Evolutionary conservation across 2,888 invertebrate genomes (phyloP).

Genomic region (Eupithecia dodoneata): DNA sequence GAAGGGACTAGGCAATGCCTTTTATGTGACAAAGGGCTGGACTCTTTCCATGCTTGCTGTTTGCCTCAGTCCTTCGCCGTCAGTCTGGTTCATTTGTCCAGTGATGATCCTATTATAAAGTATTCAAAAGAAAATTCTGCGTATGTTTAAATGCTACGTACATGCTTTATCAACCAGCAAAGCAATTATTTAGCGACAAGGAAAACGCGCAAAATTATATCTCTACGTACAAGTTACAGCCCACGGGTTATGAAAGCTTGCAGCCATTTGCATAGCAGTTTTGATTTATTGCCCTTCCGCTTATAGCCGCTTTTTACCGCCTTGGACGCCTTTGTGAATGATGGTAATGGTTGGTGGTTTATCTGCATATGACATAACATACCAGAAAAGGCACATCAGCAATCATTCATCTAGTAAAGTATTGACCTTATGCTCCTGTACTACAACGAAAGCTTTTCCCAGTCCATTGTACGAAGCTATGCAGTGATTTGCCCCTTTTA

Average conservation of each 20-base stretch:
- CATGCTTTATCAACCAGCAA: not conserved
- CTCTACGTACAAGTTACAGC: not conserved
- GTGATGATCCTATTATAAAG: no score
- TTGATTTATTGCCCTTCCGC: not conserved
- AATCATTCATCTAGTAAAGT: no score
- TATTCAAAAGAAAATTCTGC: not conserved
- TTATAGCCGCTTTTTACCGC: not conserved
- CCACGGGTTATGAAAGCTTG: not conserved
- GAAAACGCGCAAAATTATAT: not conserved
- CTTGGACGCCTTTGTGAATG: not conserved
- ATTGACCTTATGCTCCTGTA: no score
- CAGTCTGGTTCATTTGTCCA: not conserved
- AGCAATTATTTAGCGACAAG: not conserved
- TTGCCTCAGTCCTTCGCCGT: not conserved
- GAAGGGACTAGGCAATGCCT: no score
- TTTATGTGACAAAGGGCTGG: no score
- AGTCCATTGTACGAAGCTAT: no score
- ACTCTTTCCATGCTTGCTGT: not conserved
- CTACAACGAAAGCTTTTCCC: no score
- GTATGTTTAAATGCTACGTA: not conserved
- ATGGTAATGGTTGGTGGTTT: not conserved
- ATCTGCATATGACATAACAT: no score
- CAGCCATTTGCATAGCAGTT: not conserved
- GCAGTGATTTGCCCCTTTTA: no score
- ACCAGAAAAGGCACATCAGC: no score